Evolutionary conservation across 2,113 vertebrate genomes (phyloP), one percentile per base, ranked within the genome.

Genomic region (Passer domesticus): DNA sequence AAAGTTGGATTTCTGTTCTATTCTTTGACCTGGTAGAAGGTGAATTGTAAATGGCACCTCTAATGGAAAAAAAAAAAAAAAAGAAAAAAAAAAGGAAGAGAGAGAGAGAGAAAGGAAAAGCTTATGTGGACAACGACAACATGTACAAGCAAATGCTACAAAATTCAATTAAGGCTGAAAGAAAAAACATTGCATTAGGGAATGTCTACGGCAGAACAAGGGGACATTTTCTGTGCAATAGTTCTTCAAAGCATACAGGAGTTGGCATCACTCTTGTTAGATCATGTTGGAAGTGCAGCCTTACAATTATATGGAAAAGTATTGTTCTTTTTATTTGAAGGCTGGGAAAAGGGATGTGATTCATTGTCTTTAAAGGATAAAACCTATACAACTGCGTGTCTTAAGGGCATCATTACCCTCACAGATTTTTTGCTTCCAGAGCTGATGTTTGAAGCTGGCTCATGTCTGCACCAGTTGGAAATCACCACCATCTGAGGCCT

Each of bases 131-230:
- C 39, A 46, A 50, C 41, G 81, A 53, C 58, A 83, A 35, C 41
- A 25, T 23, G 60, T 89, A 63, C 47, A 81, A 76, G 56, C 6
- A 2, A 92, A 83, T 88, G 69, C 52, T 93, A 83, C 90, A 68
- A 86, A 92, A 93, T 89, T 93, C 90, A 93, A 37, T 92, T 88
- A 95, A 85, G 31, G 39, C 60, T 83, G 80, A 64, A 92, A 87
- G 69, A 64, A 77, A 56, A 93, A 68, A 33, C 20, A 14, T 69
- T 60, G 52, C 83, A 64, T 73, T 19, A 24, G 52, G 90, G 75
- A 87, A 60, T 17, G 27, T 44, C 50, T 90, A 1, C 43, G 72
- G 66, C 72, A 90, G 89, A 80, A 70, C 2, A 70, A 39, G 37
- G 78, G 33, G 25, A 59, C 50, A 17, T 83, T 75, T 92, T 77